Conservation (phyloP, 64 coral and sea anemone genomes). For the Catalaphyllia jardinei region DNA sequence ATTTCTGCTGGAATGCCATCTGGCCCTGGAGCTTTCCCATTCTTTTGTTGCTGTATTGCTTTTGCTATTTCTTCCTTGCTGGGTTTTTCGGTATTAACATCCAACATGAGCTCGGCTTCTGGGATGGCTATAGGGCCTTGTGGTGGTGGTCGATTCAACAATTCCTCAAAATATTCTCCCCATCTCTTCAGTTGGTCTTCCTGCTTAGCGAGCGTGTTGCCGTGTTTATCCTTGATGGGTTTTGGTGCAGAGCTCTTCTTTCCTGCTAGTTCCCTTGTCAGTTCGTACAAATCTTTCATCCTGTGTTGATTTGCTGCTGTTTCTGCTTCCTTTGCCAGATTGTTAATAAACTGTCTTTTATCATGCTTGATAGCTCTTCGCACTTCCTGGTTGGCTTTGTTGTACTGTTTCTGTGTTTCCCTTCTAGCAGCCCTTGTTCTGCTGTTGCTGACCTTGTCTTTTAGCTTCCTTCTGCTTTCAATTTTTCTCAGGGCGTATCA, state of each 20-base stretch:
- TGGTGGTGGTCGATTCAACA: too few relatives aligned
- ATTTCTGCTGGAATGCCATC: too few relatives aligned
- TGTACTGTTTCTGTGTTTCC: neutral
- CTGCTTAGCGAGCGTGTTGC: neutral
- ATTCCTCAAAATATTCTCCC: too few relatives aligned
- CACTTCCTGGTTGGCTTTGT: neutral
- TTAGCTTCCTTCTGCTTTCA: neutral
- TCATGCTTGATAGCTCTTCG: neutral
- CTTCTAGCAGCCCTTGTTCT: neutral
- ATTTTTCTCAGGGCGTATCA: neutral
- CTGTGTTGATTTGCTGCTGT: neutral
- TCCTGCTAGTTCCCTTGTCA: neutral
- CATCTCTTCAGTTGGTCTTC: too few relatives aligned
- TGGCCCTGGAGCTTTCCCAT: too few relatives aligned
- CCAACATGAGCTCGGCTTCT: too few relatives aligned
- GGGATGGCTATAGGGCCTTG: too few relatives aligned
- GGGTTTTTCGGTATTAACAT: too few relatives aligned
- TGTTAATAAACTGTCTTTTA: neutral
- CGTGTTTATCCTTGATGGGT: conserved; percentile 8
- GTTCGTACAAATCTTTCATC: neutral
- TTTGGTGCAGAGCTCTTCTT: neutral
- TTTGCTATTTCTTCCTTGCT: too few relatives aligned
- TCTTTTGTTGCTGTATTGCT: too few relatives aligned
- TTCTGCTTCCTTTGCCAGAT: neutral
- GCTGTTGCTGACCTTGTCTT: neutral